A percentile compares a stretch with the other conserved stretches of the same genome.
Conservation (phyloP, 64 coral and sea anemone species). For the Trachythela sp. region DNA sequence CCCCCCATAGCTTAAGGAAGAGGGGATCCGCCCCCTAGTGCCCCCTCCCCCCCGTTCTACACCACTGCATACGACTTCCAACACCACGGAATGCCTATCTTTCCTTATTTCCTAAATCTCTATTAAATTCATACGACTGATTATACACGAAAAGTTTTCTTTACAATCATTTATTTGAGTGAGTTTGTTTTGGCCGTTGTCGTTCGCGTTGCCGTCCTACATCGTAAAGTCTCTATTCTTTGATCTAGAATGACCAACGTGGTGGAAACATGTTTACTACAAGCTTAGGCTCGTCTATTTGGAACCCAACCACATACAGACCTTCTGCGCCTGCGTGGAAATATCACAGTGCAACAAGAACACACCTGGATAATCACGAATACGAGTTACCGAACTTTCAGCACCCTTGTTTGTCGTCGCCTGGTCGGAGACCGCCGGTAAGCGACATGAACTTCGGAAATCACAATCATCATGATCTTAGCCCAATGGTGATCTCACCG, state of each 20-base stretch:
- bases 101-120: too few relatives aligned
- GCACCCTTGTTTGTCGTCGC: conserved; percentile 38
- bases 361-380: neutral
- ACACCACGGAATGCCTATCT: too few relatives aligned
- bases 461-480: conserved; percentile 19
- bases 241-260: neutral
- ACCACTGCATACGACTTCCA: too few relatives aligned
- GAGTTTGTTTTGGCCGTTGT: too few relatives aligned
- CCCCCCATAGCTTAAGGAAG: too few relatives aligned
- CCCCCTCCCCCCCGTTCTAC: too few relatives aligned
- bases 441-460: conserved; percentile 33
- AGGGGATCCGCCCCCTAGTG: too few relatives aligned
- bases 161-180: too few relatives aligned
- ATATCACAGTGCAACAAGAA: neutral
- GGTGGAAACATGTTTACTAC: neutral
- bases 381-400: conserved; percentile 20
- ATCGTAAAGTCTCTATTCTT: neutral
- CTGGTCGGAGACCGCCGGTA: conserved; percentile 42
- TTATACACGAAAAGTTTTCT: too few relatives aligned
- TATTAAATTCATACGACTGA: too few relatives aligned
- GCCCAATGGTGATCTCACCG: conserved; percentile 27
- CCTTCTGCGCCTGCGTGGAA: neutral
- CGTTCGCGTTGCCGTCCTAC: too few relatives aligned
- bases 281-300: neutral
- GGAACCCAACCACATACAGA: neutral